Base-by-base conservation (phyloP, 2,888 invertebrate species). In the Acleris laterana region DNA sequence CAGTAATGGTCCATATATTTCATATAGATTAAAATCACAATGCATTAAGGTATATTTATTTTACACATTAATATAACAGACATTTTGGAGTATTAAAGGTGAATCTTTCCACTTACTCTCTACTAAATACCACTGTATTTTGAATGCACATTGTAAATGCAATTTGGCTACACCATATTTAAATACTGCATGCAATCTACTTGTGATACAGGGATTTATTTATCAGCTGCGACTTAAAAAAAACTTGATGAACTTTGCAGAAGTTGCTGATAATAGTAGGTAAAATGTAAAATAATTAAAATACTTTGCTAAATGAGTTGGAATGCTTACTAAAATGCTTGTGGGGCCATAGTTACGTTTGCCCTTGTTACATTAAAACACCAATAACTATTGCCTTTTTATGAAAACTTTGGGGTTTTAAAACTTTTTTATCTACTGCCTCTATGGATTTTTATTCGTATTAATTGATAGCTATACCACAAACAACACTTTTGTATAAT, bases 1-100 rank as follows among this genome's bases (percentile, higher is more conserved):
- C 84, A 87, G 86, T 84, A 89, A 89, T 91, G 90, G 90, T 90
- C 91, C 90, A 88, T 90, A 86, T 88, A 89, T 88, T 89, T 87
- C 84, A 89, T 86, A 88, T 82, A 88, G 87, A 85, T 83, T 88
- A 89, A 77, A 89, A 90, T 90, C 91, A 90, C 91, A 90, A 87
- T 90, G 84, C 80, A 86, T 85, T 89, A 85, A 62, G 62, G 79
- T 86, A 84, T 80, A 75, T 77, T 78, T 82, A 76, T 79, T 76
- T 82, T 85, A 85, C 80, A 85, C 74, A 74, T 52, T 65, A 60
- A 77, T 80, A 76, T 79, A 82, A 84, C 81, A 83, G 78, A 84
- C 77, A 82, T 74, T 69, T 72, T 71, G 79, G 86, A 88, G 85
- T 88, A 89, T 84, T 83, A 79, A 79, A 72, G 74, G 76, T 78